phyloP scores from a whole-genome alignment of 2,113 vertebrate species.

The Dipodomys ordii region DNA sequence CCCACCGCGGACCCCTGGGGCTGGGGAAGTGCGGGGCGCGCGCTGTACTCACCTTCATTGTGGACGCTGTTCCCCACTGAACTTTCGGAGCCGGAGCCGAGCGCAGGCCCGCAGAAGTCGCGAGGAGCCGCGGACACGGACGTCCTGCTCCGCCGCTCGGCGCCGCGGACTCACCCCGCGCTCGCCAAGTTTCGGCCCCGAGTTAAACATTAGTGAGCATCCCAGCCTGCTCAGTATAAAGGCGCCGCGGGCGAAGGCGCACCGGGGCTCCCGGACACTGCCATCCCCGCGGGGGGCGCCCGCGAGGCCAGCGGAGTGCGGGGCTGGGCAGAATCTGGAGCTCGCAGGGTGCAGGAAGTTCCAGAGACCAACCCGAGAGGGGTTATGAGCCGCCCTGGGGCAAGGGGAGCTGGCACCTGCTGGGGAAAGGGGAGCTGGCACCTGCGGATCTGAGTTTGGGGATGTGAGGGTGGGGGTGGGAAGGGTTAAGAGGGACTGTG shows the following conservation, averaged over 20 bases:
- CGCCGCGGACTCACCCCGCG: conserved; percentile 8
- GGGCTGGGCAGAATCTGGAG: neutral
- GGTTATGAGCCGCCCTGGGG: neutral
- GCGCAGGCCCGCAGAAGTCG: conserved; percentile 59
- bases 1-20: neutral
- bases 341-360: neutral
- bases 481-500: no score
- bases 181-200: conserved; percentile 54
- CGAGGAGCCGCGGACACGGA: neutral
- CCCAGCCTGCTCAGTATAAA: neutral
- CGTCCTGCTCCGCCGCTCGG: conserved; percentile 20
- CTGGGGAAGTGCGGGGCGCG: neutral
- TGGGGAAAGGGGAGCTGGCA: no score
- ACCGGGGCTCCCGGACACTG: neutral
- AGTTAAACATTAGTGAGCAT: conserved; percentile 84
- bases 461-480: no score
- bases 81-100: neutral
- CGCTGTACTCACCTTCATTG: conserved; percentile 83
- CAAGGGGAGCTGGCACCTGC: no score
- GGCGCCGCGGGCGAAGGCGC: neutral
- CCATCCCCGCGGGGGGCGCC: conserved; percentile 40
- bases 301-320: neutral
- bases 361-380: fast-evolving
- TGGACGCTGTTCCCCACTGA: conserved; percentile 10
- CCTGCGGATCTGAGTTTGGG: fast-evolving